A percentile compares a stretch with the other conserved stretches of the same genome.
phyloP scores from a whole-genome alignment of 1,140 invertebrate species.

The Hesperophylax magnus region DNA sequence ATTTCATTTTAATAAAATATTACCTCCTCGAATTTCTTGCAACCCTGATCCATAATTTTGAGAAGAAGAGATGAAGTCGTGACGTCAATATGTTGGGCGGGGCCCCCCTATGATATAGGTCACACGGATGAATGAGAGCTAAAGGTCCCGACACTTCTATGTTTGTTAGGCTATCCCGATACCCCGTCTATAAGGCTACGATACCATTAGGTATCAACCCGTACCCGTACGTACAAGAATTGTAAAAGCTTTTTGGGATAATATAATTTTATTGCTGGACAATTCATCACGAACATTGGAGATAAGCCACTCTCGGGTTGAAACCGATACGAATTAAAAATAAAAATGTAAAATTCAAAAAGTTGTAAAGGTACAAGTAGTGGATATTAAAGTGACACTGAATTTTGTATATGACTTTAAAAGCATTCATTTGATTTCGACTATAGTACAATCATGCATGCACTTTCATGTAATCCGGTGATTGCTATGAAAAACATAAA shows the following conservation, averaged over 20 bases:
- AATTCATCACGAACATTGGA: slow-evolving; percentile 35
- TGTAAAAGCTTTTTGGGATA: slow-evolving; percentile 13
- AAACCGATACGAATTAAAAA: too few species aligned
- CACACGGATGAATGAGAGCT: slow-evolving; percentile 29
- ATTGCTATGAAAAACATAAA: too few species aligned
- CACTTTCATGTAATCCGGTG: too few species aligned
- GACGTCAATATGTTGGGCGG: slow-evolving; percentile 24
- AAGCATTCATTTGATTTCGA: too few species aligned
- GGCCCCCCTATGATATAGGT: slow-evolving; percentile 35
- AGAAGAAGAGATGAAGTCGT: slow-evolving; percentile 30
- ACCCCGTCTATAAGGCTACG: slow-evolving; percentile 12
- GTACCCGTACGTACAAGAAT: not conserved
- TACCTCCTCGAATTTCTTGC: not conserved
- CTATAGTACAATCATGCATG: too few species aligned
- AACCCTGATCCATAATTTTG: slow-evolving; percentile 4
- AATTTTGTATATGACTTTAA: too few species aligned
- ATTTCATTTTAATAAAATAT: not conserved
- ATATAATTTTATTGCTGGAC: slow-evolving; percentile 38
- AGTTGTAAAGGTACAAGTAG: too few species aligned
- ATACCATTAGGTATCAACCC: not conserved
- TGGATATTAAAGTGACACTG: too few species aligned
- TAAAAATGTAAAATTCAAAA: too few species aligned
- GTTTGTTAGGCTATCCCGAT: slow-evolving; percentile 31
- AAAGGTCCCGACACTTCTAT: slow-evolving; percentile 20
- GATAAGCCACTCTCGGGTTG: slow-evolving; percentile 5